A percentile compares a stretch with the other conserved stretches of the same genome.
Evolutionary conservation across 1,140 invertebrate species (phyloP).

Genomic region (Nymphalis io): DNA sequence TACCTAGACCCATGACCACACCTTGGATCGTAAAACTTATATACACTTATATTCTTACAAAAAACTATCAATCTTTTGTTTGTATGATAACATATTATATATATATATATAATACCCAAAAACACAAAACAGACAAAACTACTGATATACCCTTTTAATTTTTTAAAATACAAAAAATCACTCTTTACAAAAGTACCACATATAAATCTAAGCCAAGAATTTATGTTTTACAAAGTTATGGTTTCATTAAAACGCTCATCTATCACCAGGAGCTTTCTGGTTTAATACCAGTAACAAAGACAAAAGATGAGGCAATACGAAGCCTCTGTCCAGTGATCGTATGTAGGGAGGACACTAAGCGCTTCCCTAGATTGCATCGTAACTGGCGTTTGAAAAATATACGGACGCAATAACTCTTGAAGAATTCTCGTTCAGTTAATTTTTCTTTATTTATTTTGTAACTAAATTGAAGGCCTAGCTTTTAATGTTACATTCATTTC

Average conservation of each 20-base stretch:
- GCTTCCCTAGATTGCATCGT: background rate
- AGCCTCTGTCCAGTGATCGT: conserved; percentile 1
- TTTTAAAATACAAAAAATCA: too few relatives aligned
- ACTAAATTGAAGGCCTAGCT: too few relatives aligned
- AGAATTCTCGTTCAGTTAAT: background rate
- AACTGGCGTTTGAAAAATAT: background rate
- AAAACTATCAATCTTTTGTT: too few relatives aligned
- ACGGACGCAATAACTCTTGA: conserved; percentile 2
- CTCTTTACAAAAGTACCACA: background rate
- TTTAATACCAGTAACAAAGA: conserved; percentile 7
- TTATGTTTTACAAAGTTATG: conserved; percentile 1
- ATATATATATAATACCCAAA: too few relatives aligned
- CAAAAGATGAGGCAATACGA: conserved; percentile 4
- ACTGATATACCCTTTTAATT: background rate
- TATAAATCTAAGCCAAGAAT: background rate
- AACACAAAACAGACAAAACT: background rate
- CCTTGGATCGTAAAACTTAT: too few relatives aligned
- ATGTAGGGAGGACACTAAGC: background rate
- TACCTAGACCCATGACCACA: too few relatives aligned
- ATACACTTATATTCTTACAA: too few relatives aligned
- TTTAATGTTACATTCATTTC: too few relatives aligned
- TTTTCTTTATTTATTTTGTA: background rate
- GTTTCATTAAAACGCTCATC: conserved; percentile 1
- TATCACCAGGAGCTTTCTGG: background rate
- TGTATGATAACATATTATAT: too few relatives aligned